Conservation (phyloP, 2,888 invertebrate genomes). For the Heliconius hortense region DNA sequence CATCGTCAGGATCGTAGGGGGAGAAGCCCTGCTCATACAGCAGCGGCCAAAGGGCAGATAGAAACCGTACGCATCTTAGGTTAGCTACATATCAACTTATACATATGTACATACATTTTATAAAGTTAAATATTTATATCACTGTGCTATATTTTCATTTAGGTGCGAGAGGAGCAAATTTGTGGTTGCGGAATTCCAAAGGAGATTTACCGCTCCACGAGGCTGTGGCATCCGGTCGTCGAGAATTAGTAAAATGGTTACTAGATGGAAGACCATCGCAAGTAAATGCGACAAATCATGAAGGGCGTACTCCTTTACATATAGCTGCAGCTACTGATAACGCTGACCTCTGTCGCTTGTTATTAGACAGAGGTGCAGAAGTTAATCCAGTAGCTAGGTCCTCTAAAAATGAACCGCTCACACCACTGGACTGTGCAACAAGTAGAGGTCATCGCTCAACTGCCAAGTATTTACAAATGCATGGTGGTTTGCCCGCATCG, state of each 20-base stretch:
- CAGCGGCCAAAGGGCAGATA: slow-evolving; percentile 97
- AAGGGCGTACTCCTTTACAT: slow-evolving; percentile 96
- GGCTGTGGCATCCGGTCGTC: slow-evolving; percentile 94
- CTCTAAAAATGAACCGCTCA: slow-evolving; percentile 91
- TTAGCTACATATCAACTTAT: slow-evolving; percentile 26
- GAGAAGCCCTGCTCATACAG: slow-evolving; percentile 96
- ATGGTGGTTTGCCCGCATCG: slow-evolving; percentile 92
- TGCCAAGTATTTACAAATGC: slow-evolving; percentile 95
- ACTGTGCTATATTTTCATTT: not conserved
- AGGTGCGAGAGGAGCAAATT: slow-evolving; percentile 87
- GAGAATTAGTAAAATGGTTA: slow-evolving; percentile 94
- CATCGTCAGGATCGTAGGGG: slow-evolving; percentile 96
- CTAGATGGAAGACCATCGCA: slow-evolving; percentile 90
- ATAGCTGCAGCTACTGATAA: slow-evolving; percentile 97
- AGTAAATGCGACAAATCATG: slow-evolving; percentile 94
- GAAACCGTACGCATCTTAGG: slow-evolving; percentile 91
- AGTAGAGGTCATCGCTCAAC: slow-evolving; percentile 93
- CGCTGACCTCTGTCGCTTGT: slow-evolving; percentile 94
- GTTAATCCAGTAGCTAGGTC: slow-evolving; percentile 92
- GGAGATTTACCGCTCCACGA: slow-evolving; percentile 98
- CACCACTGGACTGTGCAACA: slow-evolving; percentile 95
- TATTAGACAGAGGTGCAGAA: slow-evolving; percentile 92
- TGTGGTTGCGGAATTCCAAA: slow-evolving; percentile 95
- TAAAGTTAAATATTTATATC: not conserved
- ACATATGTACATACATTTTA: slow-evolving; percentile 36